These are phyloP conservation scores for Metridium senile DNA, from an alignment of 92 coral and sea anemone species.

Conservation along the genomic window DNA sequence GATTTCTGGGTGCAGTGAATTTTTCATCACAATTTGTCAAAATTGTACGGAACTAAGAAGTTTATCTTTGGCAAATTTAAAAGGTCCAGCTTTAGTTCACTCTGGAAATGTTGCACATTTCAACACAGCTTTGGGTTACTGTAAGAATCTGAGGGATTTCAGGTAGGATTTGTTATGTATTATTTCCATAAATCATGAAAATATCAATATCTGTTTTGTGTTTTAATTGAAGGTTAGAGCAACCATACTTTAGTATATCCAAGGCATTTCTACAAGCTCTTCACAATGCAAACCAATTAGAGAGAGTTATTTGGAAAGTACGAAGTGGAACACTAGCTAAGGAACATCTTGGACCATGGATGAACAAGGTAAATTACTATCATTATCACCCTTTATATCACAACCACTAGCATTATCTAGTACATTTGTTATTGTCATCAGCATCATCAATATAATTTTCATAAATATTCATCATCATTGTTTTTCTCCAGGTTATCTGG, in stretches of 20 bases:
- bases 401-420: no score
- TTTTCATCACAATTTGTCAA: constrained; percentile 33
- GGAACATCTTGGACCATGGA: constrained; percentile 25
- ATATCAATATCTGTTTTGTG: no score
- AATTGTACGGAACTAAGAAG: constrained; percentile 46
- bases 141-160: constrained; percentile 50
- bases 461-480: no score
- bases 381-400: no score
- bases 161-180: constrained; percentile 31
- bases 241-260: constrained; percentile 53
- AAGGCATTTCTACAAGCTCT: constrained; percentile 50
- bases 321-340: constrained; percentile 41
- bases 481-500: no score
- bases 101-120: constrained; percentile 45
- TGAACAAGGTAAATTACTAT: constrained; percentile 18
- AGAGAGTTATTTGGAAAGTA: constrained; percentile 61
- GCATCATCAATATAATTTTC: no score
- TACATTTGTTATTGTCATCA: no score
- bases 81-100: constrained; percentile 36
- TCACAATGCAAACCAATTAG: constrained; percentile 40
- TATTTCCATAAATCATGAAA: no score
- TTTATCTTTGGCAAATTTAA: constrained; percentile 51
- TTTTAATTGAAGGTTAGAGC: constrained; percentile 50
- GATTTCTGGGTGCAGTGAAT: constrained; percentile 36
- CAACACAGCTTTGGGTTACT: constrained; percentile 43